Conservation (phyloP, 2,113 vertebrate species). For the Datnioides undecimradiatus region DNA sequence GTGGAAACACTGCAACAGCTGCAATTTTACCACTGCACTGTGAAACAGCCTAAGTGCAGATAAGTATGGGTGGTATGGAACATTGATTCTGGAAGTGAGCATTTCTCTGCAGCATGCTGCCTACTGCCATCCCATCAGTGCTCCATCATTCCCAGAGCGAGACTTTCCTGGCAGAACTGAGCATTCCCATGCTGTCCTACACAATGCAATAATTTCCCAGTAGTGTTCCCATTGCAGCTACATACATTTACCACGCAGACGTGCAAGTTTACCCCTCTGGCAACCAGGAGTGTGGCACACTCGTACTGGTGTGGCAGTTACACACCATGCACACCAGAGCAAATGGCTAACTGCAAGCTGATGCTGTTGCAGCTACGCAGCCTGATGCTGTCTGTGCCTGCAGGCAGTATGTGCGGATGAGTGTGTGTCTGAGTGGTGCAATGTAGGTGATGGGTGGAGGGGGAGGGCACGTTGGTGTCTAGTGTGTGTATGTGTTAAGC, state of each 20-base stretch:
- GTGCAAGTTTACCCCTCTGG: conserved; percentile 51
- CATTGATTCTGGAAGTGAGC: conserved; percentile 75
- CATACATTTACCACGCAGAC: conserved; percentile 62
- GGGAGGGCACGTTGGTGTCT: conserved; percentile 30
- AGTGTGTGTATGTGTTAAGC: conserved; percentile 37
- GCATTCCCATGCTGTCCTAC: conserved; percentile 59
- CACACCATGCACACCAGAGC: conserved; percentile 24
- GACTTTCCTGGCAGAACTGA: conserved; percentile 62
- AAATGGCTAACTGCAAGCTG: conserved; percentile 59
- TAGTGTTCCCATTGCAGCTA: conserved; percentile 59
- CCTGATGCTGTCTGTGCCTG: conserved; percentile 71
- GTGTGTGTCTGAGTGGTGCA: conserved; percentile 36
- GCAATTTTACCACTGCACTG: conserved; percentile 61
- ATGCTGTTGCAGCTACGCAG: conserved; percentile 52
- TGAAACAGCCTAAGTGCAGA: conserved; percentile 69
- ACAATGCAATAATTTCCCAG: conserved; percentile 70
- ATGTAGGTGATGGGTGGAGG: conserved; percentile 42
- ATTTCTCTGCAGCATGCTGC: conserved; percentile 68
- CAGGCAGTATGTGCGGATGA: conserved; percentile 54
- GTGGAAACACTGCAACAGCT: conserved; percentile 55
- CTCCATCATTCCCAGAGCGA: conserved; percentile 72
- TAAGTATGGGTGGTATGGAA: conserved; percentile 69
- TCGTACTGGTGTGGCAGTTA: conserved; percentile 51
- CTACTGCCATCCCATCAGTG: conserved; percentile 63
- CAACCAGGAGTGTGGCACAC: conserved; percentile 41